Conservation (phyloP, 37 sponge, comb jelly and placozoan genomes). For the Diacarnus erythraeanus region DNA sequence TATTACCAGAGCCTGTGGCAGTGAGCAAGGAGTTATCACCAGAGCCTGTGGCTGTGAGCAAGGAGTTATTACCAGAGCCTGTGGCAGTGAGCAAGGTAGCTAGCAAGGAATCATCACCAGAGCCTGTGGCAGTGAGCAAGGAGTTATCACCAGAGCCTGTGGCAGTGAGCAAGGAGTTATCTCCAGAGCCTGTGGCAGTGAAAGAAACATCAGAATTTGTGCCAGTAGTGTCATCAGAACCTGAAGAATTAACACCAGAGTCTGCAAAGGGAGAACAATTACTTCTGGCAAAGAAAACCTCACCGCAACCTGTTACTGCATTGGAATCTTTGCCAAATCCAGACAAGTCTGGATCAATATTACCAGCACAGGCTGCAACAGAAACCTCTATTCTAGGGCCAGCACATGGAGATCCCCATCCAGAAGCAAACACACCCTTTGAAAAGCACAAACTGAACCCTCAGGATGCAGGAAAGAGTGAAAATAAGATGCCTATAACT, state of each 20-base stretch:
- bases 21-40: not conserved
- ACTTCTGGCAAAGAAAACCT: not conserved
- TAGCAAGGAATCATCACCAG: not conserved
- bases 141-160: not conserved
- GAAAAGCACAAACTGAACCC: not conserved
- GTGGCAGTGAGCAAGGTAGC: not conserved
- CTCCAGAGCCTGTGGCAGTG: not conserved
- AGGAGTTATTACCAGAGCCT: not conserved
- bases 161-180: not conserved
- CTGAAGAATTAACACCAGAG: slow-evolving; percentile 1
- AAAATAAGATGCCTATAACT: not conserved
- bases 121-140: not conserved
- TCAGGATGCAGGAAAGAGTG: not conserved
- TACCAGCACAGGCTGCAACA: not conserved
- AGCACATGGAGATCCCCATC: no score
- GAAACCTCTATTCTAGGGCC: not conserved
- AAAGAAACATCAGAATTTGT: not conserved
- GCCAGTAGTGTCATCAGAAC: not conserved
- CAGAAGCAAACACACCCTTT: not conserved
- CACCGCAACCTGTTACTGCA: not conserved
- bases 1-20: not conserved
- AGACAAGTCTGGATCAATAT: no score
- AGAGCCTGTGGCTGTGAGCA: not conserved
- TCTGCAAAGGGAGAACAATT: not conserved
- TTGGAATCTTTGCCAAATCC: no score